Evolutionary conservation across 2,797 vertebrate species (phyloP).

Genomic region (Danio choprae): DNA sequence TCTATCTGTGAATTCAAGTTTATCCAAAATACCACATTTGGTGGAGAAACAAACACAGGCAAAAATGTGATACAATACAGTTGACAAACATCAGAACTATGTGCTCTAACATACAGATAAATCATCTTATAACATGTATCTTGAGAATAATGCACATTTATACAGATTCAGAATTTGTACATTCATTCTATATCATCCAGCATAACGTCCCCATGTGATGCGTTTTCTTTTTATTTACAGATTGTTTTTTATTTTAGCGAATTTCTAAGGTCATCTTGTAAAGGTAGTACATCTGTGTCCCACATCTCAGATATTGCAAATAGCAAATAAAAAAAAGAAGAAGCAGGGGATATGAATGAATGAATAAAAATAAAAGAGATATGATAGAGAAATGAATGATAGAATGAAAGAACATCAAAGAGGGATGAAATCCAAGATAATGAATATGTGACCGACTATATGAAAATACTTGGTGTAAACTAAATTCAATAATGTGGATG

Average conservation of each 20-base stretch:
- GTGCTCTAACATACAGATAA: conserved; percentile 59
- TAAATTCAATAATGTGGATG: too few species aligned
- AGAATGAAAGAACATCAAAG: conserved; percentile 51
- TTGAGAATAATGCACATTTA: conserved; percentile 64
- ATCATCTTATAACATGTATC: conserved; percentile 59
- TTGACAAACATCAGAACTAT: conserved; percentile 52
- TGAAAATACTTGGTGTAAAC: too few species aligned
- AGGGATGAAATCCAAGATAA: background rate
- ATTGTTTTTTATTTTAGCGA: conserved; percentile 44
- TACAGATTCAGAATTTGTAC: conserved; percentile 65
- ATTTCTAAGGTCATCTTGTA: too few species aligned
- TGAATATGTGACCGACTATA: background rate
- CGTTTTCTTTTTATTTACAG: background rate
- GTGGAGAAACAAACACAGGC: background rate
- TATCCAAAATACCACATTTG: background rate
- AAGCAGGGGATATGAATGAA: conserved; percentile 39
- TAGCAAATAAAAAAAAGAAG: conserved; percentile 30
- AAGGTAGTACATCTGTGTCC: background rate
- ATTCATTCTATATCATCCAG: conserved; percentile 57
- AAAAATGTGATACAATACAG: background rate
- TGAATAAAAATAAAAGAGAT: too few species aligned
- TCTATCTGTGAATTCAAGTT: conserved; percentile 5
- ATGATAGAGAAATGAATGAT: conserved; percentile 60
- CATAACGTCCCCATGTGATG: background rate
- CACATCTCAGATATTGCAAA: conserved; percentile 18